Percentiles rank a stretch among this genome's conserved stretches.
Evolutionary conservation across 2,888 invertebrate species (phyloP).

Genomic region (Lasius platythorax): DNA sequence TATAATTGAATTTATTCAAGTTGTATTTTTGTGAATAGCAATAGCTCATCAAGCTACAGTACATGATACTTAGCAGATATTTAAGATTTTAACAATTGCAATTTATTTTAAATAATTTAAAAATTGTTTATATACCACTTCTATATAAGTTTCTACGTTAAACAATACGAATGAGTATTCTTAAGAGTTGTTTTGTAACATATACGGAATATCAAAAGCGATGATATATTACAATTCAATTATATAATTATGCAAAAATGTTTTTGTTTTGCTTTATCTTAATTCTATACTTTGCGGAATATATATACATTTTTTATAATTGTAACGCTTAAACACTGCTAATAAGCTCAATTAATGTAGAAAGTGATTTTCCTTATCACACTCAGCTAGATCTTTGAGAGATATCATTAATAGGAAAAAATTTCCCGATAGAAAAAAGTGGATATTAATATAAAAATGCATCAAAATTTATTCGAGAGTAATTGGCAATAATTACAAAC

Average conservation of each 20-base stretch:
- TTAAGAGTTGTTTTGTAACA: neutral
- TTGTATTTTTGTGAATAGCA: neutral
- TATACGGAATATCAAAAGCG: conserved; percentile 62
- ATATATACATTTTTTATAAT: neutral
- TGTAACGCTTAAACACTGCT: neutral
- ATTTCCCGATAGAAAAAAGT: conserved; percentile 32
- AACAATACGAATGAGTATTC: neutral
- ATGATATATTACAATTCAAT: conserved; percentile 70
- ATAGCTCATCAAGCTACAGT: neutral
- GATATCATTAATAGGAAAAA: conserved; percentile 51
- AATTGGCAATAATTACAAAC: neutral
- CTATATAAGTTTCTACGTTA: neutral
- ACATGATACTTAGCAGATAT: neutral
- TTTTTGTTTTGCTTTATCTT: neutral
- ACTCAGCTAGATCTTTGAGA: neutral
- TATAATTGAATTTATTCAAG: neutral
- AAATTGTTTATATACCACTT: neutral
- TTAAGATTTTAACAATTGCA: neutral
- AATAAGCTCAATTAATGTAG: neutral
- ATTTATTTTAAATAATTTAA: neutral
- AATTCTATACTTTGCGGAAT: neutral
- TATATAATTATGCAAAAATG: conserved; percentile 55
- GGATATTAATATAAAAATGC: neutral
- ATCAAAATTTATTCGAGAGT: neutral
- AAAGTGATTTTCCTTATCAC: neutral